These are phyloP conservation scores for Myathropa florea DNA, from an alignment of 2,888 invertebrate species.

Conservation along the genomic window DNA sequence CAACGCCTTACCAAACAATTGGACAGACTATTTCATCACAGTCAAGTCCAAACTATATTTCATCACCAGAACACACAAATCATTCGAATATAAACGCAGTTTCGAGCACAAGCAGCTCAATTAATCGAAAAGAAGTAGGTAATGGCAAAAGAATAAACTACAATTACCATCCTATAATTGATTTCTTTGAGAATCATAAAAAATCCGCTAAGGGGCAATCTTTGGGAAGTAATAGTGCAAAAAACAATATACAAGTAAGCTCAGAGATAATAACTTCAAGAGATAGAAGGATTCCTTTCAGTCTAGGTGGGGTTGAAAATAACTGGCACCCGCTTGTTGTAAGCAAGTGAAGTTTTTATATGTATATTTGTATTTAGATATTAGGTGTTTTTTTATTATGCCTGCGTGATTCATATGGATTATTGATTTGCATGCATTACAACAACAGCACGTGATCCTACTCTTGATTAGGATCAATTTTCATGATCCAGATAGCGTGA, in stretches of 20 bases:
- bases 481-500: no score
- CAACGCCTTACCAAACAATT: constrained; percentile 73
- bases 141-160: constrained; percentile 85
- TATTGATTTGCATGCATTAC: no score
- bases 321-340: constrained; percentile 77
- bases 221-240: constrained; percentile 48
- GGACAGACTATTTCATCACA: constrained; percentile 60
- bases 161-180: constrained; percentile 91
- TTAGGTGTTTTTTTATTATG: no score
- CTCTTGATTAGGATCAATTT: no score
- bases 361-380: not conserved
- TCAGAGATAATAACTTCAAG: constrained; percentile 55
- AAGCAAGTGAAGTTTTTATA: constrained; percentile 41
- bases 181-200: constrained; percentile 85
- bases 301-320: constrained; percentile 72
- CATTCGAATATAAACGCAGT: constrained; percentile 35
- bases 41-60: constrained; percentile 22
- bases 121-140: constrained; percentile 36
- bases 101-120: constrained; percentile 10
- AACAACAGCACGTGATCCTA: no score
- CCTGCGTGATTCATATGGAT: no score
- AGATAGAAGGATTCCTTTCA: constrained; percentile 76
- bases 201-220: constrained; percentile 61
- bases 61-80: constrained; percentile 57
- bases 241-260: constrained; percentile 58